These are phyloP conservation scores for Ctenomys sociabilis DNA, from an alignment of 2,113 vertebrate species.

Conservation along the genomic window DNA sequence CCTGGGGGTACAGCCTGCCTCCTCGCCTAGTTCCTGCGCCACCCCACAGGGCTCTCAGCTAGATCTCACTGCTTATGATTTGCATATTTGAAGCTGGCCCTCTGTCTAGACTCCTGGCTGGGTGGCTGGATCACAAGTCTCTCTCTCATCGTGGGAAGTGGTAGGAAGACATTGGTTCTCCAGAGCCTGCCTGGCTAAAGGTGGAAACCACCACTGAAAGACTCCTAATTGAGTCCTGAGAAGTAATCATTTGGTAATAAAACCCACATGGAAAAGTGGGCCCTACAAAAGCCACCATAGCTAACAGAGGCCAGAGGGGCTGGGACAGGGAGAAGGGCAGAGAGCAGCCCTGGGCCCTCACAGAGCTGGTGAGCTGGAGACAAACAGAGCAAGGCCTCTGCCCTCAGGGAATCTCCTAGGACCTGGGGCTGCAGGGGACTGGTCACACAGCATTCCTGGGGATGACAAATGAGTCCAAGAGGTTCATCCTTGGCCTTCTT, in stretches of 20 bases:
- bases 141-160: neutral
- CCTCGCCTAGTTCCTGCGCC: neutral
- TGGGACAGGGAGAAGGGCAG: neutral
- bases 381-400: neutral
- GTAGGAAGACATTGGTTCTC: neutral
- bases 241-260: slow-evolving; percentile 42
- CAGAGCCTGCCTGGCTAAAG: neutral
- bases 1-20: neutral
- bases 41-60: neutral
- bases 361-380: neutral
- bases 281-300: slow-evolving; percentile 21
- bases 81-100: neutral
- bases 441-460: neutral
- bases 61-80: neutral
- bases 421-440: neutral
- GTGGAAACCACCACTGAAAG: slow-evolving; percentile 16
- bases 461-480: neutral
- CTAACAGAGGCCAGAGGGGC: neutral
- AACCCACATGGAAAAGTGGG: neutral
- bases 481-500: neutral
- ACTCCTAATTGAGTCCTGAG: neutral
- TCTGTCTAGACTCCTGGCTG: neutral
- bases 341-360: neutral
- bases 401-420: neutral
- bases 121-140: neutral